These are phyloP conservation scores for Drosophila nikananu DNA, from an alignment of 1,140 invertebrate species.

Conservation along the genomic window DNA sequence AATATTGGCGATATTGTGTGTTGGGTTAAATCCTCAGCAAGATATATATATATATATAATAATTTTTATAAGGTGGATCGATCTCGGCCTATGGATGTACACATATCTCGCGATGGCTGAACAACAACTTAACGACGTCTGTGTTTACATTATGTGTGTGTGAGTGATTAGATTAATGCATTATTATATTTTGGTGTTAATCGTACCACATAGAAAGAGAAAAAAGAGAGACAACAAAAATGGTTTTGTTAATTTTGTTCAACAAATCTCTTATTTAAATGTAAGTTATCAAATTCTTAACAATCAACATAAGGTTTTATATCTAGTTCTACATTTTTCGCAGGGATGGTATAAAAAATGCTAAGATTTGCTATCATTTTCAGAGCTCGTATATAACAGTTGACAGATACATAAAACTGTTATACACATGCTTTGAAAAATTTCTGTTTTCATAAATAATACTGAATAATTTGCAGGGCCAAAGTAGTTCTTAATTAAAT, in stretches of 20 bases:
- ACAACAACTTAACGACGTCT: conserved; percentile 75
- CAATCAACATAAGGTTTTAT: conserved; percentile 1
- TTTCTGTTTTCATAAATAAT: background rate
- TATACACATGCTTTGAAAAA: background rate
- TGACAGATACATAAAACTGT: background rate
- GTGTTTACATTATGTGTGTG: conserved; percentile 35
- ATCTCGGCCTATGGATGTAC: conserved; percentile 38
- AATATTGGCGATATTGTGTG: conserved; percentile 16
- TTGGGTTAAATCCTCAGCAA: conserved; percentile 66
- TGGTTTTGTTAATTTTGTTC: conserved; percentile 46
- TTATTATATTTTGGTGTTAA: conserved; percentile 25
- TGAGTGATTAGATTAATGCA: conserved; percentile 3
- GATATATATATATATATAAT: conserved; percentile 34
- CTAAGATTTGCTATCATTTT: background rate
- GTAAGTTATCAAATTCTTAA: conserved; percentile 6
- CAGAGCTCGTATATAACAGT: background rate
- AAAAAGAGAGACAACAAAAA: conserved; percentile 61
- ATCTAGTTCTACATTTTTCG: background rate
- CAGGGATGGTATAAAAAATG: background rate
- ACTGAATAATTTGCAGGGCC: background rate
- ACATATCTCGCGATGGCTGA: conserved; percentile 50
- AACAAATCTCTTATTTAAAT: conserved; percentile 14
- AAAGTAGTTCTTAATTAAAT: background rate
- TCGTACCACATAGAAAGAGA: conserved; percentile 60
- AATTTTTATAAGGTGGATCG: conserved; percentile 59